A percentile compares a stretch with the other conserved stretches of the same genome.
Conservation (phyloP, 2,888 invertebrate genomes). For the Allygus modestus region DNA sequence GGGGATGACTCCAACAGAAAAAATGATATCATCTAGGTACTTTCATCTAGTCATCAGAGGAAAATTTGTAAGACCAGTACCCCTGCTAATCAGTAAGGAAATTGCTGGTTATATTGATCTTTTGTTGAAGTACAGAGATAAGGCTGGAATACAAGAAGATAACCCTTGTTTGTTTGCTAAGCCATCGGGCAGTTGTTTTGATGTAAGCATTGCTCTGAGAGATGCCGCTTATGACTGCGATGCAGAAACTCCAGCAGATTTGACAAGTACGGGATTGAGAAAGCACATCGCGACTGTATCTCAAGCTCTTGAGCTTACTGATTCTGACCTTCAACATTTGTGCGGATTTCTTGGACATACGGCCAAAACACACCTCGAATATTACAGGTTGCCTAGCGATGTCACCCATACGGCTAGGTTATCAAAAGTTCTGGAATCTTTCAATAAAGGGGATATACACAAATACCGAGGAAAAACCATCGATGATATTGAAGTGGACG, state of each 20-base stretch:
- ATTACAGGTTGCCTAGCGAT: conserved; percentile 1
- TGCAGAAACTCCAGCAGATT: too few species aligned
- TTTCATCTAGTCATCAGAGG: background rate
- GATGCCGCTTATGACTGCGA: too few species aligned
- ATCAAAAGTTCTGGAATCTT: background rate
- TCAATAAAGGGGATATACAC: background rate
- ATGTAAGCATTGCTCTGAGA: too few species aligned
- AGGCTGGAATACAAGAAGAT: too few species aligned
- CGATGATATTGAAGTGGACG: background rate
- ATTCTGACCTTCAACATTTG: too few species aligned
- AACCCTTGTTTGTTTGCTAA: too few species aligned
- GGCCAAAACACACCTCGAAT: conserved; percentile 1
- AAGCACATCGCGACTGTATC: too few species aligned
- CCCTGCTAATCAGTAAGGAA: background rate
- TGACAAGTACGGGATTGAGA: too few species aligned
- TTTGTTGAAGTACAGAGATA: too few species aligned
- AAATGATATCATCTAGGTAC: background rate
- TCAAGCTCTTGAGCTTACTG: too few species aligned
- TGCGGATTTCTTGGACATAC: conserved; percentile 21
- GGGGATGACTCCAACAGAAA: background rate
- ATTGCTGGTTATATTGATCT: too few species aligned
- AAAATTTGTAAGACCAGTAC: background rate
- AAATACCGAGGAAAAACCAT: conserved; percentile 2
- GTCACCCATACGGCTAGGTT: background rate
- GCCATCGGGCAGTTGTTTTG: too few species aligned